Conservation (phyloP, 2,888 invertebrate genomes). For the Meiosimyza platycephala region DNA sequence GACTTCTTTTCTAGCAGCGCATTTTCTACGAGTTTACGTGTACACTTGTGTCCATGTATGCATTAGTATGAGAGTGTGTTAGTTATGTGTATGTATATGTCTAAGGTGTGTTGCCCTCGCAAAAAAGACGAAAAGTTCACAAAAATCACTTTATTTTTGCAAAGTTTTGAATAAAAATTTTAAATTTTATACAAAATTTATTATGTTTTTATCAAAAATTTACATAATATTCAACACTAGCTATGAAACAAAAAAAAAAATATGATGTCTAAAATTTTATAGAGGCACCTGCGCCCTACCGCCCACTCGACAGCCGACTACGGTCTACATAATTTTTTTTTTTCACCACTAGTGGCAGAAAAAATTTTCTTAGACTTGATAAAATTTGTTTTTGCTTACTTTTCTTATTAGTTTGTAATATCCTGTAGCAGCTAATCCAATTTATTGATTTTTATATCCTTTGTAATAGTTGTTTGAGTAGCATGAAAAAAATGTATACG, state of each 20-base stretch:
- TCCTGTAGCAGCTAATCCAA: slow-evolving; percentile 59
- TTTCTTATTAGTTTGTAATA: slow-evolving; percentile 39
- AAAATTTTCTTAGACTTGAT: slow-evolving; percentile 25
- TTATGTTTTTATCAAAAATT: no score
- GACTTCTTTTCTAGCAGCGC: slow-evolving; percentile 28
- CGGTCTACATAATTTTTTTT: slow-evolving; percentile 29
- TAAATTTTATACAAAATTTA: no score
- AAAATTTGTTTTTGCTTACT: slow-evolving; percentile 27
- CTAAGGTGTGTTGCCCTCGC: slow-evolving; percentile 67
- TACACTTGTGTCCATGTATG: slow-evolving; percentile 35
- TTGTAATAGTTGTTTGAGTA: no score
- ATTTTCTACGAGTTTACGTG: slow-evolving; percentile 3
- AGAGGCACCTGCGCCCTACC: slow-evolving; percentile 15
- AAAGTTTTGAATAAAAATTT: no score
- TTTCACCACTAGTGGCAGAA: slow-evolving; percentile 25
- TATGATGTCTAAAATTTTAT: no score
- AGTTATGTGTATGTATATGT: slow-evolving; percentile 60
- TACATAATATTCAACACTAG: no score
- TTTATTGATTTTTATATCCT: slow-evolving; percentile 59
- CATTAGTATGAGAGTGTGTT: slow-evolving; percentile 39
- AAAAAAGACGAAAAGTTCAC: background rate
- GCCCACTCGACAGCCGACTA: slow-evolving; percentile 21
- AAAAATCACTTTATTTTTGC: no score
- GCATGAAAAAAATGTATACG: no score
- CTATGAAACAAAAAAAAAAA: no score